A percentile compares a stretch with the other conserved stretches of the same genome.
Evolutionary conservation across 2,113 vertebrate species (phyloP).

Genomic region (Syngnathus scovelli): DNA sequence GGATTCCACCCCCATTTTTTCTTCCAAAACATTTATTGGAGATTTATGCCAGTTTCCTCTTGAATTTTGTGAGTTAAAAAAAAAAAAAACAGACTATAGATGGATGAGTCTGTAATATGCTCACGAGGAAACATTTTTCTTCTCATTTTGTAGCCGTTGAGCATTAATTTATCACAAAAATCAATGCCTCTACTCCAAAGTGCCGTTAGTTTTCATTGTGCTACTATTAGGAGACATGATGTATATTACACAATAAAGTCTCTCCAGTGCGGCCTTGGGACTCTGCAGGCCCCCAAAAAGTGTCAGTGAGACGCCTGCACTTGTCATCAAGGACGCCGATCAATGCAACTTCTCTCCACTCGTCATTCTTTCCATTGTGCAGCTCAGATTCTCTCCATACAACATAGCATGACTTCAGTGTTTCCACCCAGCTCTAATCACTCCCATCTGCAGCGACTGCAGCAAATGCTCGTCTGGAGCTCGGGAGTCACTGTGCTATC

Average conservation of each 20-base stretch:
- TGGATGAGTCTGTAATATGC: background rate
- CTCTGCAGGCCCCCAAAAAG: slow-evolving; percentile 46
- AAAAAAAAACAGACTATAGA: background rate
- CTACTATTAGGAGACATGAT: slow-evolving; percentile 11
- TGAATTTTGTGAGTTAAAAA: no score
- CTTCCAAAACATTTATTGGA: no score
- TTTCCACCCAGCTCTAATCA: slow-evolving; percentile 62
- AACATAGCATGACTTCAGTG: slow-evolving; percentile 59
- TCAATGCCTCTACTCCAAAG: slow-evolving; percentile 17
- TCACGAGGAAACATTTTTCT: background rate
- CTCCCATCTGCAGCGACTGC: slow-evolving; percentile 64
- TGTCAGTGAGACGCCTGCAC: slow-evolving; percentile 49
- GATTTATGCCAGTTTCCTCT: no score
- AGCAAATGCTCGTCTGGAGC: slow-evolving; percentile 38
- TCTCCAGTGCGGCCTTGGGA: slow-evolving; percentile 61
- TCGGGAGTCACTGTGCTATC: slow-evolving; percentile 19
- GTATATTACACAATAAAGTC: slow-evolving; percentile 18
- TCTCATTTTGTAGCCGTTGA: background rate
- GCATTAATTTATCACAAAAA: slow-evolving; percentile 7
- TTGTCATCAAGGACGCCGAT: slow-evolving; percentile 56
- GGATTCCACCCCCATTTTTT: no score
- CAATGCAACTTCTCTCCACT: slow-evolving; percentile 35
- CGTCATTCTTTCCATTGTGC: slow-evolving; percentile 51
- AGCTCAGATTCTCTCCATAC: slow-evolving; percentile 45
- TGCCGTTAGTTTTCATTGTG: slow-evolving; percentile 5